Evolutionary conservation across 1,140 invertebrate genomes (phyloP), one percentile per base, ranked within the genome.

Genomic region (Monomorium pharaonis): DNA sequence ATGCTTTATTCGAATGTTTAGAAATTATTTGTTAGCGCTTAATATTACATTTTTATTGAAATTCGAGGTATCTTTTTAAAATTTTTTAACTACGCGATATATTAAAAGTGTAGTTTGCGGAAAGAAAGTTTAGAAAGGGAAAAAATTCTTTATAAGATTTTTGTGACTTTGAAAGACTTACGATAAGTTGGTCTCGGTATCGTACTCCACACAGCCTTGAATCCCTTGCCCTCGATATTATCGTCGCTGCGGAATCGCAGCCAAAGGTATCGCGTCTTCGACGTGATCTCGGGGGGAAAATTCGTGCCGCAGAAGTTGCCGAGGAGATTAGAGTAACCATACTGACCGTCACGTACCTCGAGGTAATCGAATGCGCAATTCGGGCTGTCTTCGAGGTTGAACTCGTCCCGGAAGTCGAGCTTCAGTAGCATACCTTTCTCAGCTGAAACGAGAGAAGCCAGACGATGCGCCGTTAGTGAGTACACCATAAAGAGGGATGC

Each of bases 201-300:
- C 92, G 96, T 97, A 69, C 95, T 95, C 93, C 97, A 98, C 1
- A 98, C 96, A 3, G 97, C 98, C 87, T 96, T 96, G 94, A 99
- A 99, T 2, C 98, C 98, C 21, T 94, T 95, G 91, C 97, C 97
- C 93, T 98, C 97, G 86, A 98, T 98, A 89, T 97, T 97, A 78
- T 97, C 97, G 91, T 99, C 98, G 1, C 98, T 98, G 75, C 96
- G 96, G 94, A 99, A 99, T 63, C 97, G 96, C 16, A 98, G 95
- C 98, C 98, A 98, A 33, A 99, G 96, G 92, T 97, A 97, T 18
- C 97, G 95, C 60, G 97, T 97, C 56, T 96, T 96, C 4, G 98
- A 98, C 37, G 96, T 96, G 85, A 98, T 96, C 91, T 97, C 96
- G 2, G 97, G 96, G 9, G 98, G 98, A 92, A 98, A 98, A 72